Percentiles rank a stretch among this genome's conserved stretches.
Evolutionary conservation across 2,113 vertebrate genomes (phyloP).

Genomic region (Gasterosteus aculeatus): DNA sequence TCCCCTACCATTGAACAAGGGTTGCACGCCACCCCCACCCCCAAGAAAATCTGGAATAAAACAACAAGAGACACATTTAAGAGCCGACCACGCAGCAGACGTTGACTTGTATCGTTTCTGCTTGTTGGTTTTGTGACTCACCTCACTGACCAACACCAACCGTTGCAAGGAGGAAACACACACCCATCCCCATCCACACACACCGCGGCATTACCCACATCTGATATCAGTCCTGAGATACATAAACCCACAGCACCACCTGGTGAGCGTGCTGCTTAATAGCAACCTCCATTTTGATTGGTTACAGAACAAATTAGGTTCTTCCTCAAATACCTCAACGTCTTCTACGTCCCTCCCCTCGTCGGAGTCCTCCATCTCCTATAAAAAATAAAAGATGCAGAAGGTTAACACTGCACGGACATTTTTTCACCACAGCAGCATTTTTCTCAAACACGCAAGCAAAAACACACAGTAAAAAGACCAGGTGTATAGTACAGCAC

Average conservation of each 20-base stretch:
- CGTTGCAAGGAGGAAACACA: constrained; percentile 24
- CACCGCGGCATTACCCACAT: too few species aligned
- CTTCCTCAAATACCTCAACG: constrained; percentile 89
- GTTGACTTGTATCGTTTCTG: not conserved
- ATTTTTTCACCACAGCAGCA: too few species aligned
- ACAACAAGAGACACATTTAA: not conserved
- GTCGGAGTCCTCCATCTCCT: constrained; percentile 98
- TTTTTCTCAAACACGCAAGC: too few species aligned
- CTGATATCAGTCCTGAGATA: not conserved
- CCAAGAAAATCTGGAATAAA: too few species aligned
- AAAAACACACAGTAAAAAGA: too few species aligned
- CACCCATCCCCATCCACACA: not conserved
- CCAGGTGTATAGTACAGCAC: too few species aligned
- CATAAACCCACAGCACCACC: constrained; percentile 61
- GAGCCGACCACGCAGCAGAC: constrained; percentile 1
- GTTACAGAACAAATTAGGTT: constrained; percentile 25
- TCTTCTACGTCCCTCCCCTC: constrained; percentile 94
- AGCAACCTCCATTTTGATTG: constrained; percentile 24
- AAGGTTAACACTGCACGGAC: constrained; percentile 47
- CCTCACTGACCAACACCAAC: constrained; percentile 29
- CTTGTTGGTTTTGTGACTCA: constrained; percentile 43
- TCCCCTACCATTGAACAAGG: too few species aligned
- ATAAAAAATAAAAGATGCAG: constrained; percentile 85
- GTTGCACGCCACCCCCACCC: too few species aligned
- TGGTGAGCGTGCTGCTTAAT: constrained; percentile 39